Percentiles rank a stretch among this genome's conserved stretches.
phyloP scores from a whole-genome alignment of 2,113 vertebrate species.

The Centropus unirufus region DNA sequence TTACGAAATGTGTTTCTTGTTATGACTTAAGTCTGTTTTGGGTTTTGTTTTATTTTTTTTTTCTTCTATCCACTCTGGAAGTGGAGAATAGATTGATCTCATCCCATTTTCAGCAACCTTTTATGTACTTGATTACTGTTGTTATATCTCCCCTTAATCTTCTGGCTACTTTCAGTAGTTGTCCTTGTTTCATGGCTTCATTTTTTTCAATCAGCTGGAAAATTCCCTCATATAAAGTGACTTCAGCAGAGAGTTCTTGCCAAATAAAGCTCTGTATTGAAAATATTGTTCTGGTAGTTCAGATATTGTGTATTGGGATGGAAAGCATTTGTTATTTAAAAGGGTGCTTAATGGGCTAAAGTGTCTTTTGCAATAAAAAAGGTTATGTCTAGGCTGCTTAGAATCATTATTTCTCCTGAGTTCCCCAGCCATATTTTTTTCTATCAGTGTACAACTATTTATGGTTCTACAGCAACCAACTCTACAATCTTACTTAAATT shows the following conservation, averaged over 20 bases:
- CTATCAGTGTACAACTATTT: not conserved
- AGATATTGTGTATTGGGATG: not conserved
- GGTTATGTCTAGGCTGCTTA: not conserved
- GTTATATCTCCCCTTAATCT: not conserved
- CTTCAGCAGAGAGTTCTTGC: not conserved
- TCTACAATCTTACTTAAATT: not conserved
- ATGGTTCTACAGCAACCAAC: not conserved
- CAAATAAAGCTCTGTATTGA: not conserved
- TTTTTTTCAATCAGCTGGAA: not conserved
- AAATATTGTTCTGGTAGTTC: not conserved
- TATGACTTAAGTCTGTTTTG: not conserved
- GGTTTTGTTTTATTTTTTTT: not conserved
- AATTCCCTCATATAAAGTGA: not conserved
- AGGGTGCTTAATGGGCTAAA: fast-evolving
- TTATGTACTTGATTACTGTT: not conserved
- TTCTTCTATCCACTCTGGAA: not conserved
- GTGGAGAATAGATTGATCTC: not conserved
- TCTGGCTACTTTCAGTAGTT: not conserved
- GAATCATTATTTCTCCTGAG: not conserved
- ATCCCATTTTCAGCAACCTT: not conserved
- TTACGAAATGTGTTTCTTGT: not conserved
- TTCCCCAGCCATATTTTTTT: not conserved
- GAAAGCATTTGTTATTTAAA: not conserved
- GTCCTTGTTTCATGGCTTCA: not conserved
- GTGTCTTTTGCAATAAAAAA: not conserved